Evolutionary conservation across 2,888 invertebrate species (phyloP), one percentile per base, ranked within the genome.

Genomic region (Apomyelois bistriatella): DNA sequence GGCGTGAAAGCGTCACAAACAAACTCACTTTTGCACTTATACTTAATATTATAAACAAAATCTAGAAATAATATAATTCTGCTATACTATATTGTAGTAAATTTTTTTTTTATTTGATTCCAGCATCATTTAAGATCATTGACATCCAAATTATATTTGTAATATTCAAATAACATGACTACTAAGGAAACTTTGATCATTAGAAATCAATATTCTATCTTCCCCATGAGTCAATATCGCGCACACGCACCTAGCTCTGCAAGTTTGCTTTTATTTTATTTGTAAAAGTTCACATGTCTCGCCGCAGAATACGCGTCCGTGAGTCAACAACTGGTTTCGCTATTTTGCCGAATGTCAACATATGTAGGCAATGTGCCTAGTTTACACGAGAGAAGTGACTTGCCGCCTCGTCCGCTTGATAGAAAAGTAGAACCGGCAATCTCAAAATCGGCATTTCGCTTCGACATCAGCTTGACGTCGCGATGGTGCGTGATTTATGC

Each of bases 261-360:
- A 56, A 70, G 59, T 72, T 68, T 66, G 41, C 56, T 68, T 58
- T 66, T 65, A 62, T 67, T 72, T 70, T 72, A 62, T 68, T 69
- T 72, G 63, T 65, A 61, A 61, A 43, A 43, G 43, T 13, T 15
- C 13, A 13, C 30, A 12, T 15, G 13, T 63, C 59, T 60, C 67
- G 40, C 42, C 52, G 48, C 59, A 59, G 58, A 60, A 8, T 57
- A 62, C 57, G 53, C 58, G 53, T 54, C 43, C 54, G 54, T 74
- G 70, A 72, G 61, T 74, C 74, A 74, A 60, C 48, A 64, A 72
- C 72, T 59, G 59, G 72, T 69, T 72, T 59, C 48, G 46, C 63
- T 64, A 68, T 67, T 55, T 57, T 53, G 58, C 62, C 28, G 41
- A 53, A 40, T 22, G 32, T 47, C 54, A 43, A 43, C 42, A 22